Evolutionary conservation across 1,140 invertebrate genomes (phyloP).

Genomic region (Megalonaias nervosa): DNA sequence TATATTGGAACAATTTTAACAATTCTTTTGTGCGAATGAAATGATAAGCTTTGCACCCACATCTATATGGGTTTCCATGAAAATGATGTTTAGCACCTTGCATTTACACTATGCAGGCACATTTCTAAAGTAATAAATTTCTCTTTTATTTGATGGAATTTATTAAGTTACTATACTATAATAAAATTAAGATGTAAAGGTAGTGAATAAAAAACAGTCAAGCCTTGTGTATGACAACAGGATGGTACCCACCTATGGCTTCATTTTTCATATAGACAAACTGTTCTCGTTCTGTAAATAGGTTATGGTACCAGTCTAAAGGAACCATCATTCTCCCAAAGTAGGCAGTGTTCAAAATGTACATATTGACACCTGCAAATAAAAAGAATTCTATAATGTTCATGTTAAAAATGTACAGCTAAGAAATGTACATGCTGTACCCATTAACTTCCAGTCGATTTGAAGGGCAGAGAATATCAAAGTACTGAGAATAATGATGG

Average conservation of each 20-base stretch:
- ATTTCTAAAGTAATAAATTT: too few relatives aligned
- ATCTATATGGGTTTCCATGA: too few relatives aligned
- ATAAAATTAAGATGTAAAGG: too few relatives aligned
- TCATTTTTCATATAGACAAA: constrained; percentile 86
- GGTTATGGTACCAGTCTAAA: constrained; percentile 79
- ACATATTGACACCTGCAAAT: constrained; percentile 76
- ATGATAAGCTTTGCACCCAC: too few relatives aligned
- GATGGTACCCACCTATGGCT: constrained; percentile 76
- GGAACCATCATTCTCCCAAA: constrained; percentile 91
- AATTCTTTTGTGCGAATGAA: too few relatives aligned
- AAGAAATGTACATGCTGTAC: not conserved
- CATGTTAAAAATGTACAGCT: not conserved
- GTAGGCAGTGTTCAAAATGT: constrained; percentile 85
- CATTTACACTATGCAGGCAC: too few relatives aligned
- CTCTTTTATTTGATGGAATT: too few relatives aligned
- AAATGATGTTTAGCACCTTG: too few relatives aligned
- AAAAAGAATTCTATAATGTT: constrained; percentile 2
- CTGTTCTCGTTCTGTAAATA: constrained; percentile 81
- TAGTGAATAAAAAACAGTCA: too few relatives aligned
- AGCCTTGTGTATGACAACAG: too few relatives aligned
- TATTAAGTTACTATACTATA: too few relatives aligned
- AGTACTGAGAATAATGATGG: not conserved
- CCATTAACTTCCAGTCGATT: not conserved
- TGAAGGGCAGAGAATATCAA: not conserved
- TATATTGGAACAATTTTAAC: too few relatives aligned